Evolutionary conservation across 2,888 invertebrate species (phyloP).

Genomic region (Esperia sulphurella): DNA sequence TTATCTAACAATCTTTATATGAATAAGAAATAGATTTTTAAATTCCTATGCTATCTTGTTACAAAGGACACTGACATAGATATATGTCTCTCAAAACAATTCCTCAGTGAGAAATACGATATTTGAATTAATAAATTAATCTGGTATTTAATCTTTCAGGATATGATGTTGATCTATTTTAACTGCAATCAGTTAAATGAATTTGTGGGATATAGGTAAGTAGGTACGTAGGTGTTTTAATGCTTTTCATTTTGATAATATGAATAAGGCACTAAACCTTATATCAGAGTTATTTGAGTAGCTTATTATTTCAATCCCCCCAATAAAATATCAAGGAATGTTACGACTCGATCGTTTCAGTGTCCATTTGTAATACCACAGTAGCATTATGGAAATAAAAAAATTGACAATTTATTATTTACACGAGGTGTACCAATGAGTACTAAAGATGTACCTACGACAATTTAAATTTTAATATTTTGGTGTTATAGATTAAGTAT

Average conservation of each 20-base stretch:
- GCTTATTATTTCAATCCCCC: too few species aligned
- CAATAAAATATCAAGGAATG: background rate
- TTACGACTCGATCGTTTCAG: too few species aligned
- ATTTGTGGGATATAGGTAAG: too few species aligned
- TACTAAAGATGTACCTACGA: background rate
- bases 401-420: constrained; percentile 46
- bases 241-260: too few species aligned
- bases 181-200: too few species aligned
- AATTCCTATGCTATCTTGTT: background rate
- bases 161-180: too few species aligned
- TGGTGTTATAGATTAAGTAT: constrained; percentile 8
- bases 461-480: constrained; percentile 2
- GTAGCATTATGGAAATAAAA: constrained; percentile 48
- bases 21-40: constrained; percentile 33
- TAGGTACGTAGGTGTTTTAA: too few species aligned
- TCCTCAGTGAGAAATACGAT: too few species aligned
- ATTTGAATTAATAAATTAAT: too few species aligned
- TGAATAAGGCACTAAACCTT: background rate
- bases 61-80: background rate
- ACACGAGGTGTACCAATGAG: constrained; percentile 5
- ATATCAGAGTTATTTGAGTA: background rate
- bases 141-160: too few species aligned
- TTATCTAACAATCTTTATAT: constrained; percentile 61
- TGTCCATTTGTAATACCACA: constrained; percentile 12
- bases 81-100: too few species aligned